Percentiles rank a stretch among this genome's conserved stretches.
Evolutionary conservation across 2,797 vertebrate species (phyloP).

Genomic region (Morus bassanus): DNA sequence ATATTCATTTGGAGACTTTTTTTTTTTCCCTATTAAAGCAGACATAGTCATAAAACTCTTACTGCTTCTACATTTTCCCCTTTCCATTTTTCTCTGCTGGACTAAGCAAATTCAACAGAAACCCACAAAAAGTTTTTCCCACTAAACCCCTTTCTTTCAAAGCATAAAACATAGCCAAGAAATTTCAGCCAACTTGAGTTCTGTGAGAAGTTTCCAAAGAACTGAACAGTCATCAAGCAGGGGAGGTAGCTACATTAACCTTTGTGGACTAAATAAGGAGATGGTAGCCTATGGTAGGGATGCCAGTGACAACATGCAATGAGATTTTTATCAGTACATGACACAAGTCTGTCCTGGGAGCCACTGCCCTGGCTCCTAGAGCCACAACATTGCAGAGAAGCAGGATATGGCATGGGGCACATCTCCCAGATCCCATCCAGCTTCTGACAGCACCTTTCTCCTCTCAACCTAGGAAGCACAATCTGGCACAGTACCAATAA

Average conservation of each 20-base stretch:
- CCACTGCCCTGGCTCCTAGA: neutral
- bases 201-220: neutral
- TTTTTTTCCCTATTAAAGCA: neutral
- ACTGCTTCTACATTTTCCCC: neutral
- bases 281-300: neutral
- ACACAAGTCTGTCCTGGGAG: neutral
- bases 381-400: neutral
- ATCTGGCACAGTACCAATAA: neutral
- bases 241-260: neutral
- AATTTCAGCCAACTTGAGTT: neutral
- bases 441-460: neutral
- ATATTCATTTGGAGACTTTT: neutral
- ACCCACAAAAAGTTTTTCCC: neutral
- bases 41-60: neutral
- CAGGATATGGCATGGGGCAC: neutral
- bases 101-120: neutral
- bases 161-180: neutral
- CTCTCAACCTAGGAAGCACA: neutral
- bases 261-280: neutral
- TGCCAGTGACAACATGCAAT: neutral
- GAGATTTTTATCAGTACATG: neutral
- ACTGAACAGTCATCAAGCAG: neutral
- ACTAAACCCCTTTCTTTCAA: neutral
- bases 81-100: neutral
- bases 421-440: neutral